Evolutionary conservation across 2,797 vertebrate species (phyloP).

Genomic region (Lophotriccus pileatus): DNA sequence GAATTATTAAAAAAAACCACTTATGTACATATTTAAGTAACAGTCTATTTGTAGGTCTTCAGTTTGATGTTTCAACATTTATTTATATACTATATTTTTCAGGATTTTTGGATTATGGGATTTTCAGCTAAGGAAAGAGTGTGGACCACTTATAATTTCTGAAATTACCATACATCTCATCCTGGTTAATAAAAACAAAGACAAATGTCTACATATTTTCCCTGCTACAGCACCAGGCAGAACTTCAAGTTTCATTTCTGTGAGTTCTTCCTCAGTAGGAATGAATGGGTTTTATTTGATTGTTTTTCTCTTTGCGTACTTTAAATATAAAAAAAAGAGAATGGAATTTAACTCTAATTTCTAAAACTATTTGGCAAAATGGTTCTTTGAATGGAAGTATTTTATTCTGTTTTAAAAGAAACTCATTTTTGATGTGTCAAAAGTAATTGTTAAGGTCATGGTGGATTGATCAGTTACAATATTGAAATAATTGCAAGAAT

Average conservation of each 20-base stretch:
- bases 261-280: not conserved
- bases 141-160: not conserved
- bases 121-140: not conserved
- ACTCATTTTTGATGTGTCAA: not conserved
- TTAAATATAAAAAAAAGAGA: not conserved
- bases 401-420: not conserved
- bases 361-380: not conserved
- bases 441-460: not conserved
- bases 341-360: not conserved
- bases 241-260: not conserved
- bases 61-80: not conserved
- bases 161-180: not conserved
- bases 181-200: not conserved
- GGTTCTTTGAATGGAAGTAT: not conserved
- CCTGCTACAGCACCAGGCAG: not conserved
- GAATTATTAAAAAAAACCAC: conserved; percentile 61
- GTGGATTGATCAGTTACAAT: not conserved
- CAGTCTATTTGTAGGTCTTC: not conserved
- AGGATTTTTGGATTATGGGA: not conserved
- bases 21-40: conserved; percentile 39
- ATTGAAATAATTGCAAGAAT: not conserved
- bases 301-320: not conserved
- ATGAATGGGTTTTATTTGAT: not conserved
- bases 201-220: not conserved
- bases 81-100: not conserved